Percentiles rank a stretch among this genome's conserved stretches.
Evolutionary conservation across 92 coral and sea anemone genomes (phyloP).

Genomic region (Metridium senile): DNA sequence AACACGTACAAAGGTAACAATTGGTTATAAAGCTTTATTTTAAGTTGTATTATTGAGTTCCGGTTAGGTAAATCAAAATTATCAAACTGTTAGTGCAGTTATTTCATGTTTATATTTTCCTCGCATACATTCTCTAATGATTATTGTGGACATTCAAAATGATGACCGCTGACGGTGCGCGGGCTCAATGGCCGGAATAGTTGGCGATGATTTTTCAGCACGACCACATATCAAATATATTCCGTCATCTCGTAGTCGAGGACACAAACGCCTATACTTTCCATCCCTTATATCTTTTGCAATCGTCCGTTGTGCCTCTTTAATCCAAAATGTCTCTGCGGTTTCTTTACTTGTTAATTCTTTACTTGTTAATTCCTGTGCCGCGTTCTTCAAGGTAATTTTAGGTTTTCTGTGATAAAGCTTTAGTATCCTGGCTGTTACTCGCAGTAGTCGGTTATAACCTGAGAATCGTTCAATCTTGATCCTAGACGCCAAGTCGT

Average conservation of each 20-base stretch:
- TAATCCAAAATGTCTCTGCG: constrained; percentile 66
- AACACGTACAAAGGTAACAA: no score
- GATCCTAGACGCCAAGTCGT: constrained; percentile 29
- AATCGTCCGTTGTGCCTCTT: constrained; percentile 44
- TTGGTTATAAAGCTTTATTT: no score
- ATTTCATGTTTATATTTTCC: no score
- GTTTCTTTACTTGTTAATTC: constrained; percentile 23
- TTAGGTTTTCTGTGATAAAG: constrained; percentile 38
- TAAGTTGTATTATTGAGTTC: no score
- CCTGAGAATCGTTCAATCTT: constrained; percentile 39
- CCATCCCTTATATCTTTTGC: constrained; percentile 42
- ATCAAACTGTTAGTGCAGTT: no score
- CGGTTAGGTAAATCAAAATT: no score
- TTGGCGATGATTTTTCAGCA: constrained; percentile 46
- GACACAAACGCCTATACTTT: constrained; percentile 60
- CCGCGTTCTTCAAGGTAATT: constrained; percentile 33
- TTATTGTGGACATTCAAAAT: no score
- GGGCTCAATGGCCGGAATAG: no score
- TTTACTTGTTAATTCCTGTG: constrained; percentile 16
- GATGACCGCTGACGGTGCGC: no score
- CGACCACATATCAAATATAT: constrained; percentile 58
- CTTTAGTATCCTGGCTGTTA: constrained; percentile 54
- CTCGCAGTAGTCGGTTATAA: constrained; percentile 39
- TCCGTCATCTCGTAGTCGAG: constrained; percentile 47
- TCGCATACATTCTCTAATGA: no score